Conservation (phyloP, 2,113 vertebrate genomes). For the Dicrurus megarhynchus region DNA sequence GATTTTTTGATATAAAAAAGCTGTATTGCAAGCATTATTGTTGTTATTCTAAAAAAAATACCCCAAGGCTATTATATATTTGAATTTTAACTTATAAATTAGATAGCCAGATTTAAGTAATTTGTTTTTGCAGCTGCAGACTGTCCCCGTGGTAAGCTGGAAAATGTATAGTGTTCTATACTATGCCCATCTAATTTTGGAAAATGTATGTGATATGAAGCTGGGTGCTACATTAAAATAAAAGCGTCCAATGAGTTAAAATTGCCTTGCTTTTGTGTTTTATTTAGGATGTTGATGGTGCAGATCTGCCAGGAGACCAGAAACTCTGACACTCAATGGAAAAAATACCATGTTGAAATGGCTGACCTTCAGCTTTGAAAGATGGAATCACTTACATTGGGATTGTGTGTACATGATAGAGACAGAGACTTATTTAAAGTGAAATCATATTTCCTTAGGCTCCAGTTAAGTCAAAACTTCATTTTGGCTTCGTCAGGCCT, state of each 20-base stretch:
- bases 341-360: background rate
- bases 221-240: conserved; percentile 69
- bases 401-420: background rate
- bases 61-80: conserved; percentile 53
- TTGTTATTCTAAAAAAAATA: conserved; percentile 56
- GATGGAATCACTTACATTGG: background rate
- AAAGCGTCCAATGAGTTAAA: conserved; percentile 56
- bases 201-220: conserved; percentile 64
- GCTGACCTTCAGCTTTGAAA: conserved; percentile 22
- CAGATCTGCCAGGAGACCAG: background rate
- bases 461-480: background rate
- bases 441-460: background rate
- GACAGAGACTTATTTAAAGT: background rate
- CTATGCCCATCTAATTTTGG: conserved; percentile 41
- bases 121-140: conserved; percentile 72
- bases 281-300: background rate
- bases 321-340: background rate
- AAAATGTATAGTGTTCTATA: conserved; percentile 20
- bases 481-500: background rate
- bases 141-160: conserved; percentile 55
- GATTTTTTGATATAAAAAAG: conserved; percentile 42
- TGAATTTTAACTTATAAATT: conserved; percentile 65
- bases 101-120: conserved; percentile 67
- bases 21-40: conserved; percentile 38
- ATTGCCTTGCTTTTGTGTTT: conserved; percentile 18